Base-by-base conservation (phyloP, 2,888 invertebrate genomes). In the Athalia circularis region DNA sequence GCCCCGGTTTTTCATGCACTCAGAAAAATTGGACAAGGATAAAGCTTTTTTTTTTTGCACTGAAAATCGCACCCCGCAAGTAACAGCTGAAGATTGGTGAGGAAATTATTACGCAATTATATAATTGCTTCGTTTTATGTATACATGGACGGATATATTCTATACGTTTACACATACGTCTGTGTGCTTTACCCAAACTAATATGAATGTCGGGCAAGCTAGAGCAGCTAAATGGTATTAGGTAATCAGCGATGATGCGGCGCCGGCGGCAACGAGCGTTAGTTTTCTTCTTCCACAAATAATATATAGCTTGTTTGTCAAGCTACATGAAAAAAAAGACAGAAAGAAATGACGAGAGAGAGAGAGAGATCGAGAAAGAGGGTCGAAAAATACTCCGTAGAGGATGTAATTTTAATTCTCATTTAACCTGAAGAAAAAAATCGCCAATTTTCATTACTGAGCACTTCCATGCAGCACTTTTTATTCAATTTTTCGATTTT, bases 31-130 rank as follows among this genome's bases (percentile, higher is more conserved):
- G 59, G 59, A 72, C 57, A n/a, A 43, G 64, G 64, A 62, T 7
- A 29, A 47, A 54, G 11, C n/a, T 11, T 52, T 50, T 68, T 50
- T 68, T 29, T 52, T 11, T 15, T 45, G 29, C n/a, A n/a, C 54
- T 50, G 43, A 50, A 48, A 7, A 29, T 29, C 29, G 29, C 29
- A 29, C 29, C 29, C 29, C n/a, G 13, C 48, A 13, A n/a, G 48
- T n/a, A 50, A 50, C 3, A 48, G 15, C 13, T 8, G 15, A 8
- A 48, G 4, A 48, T 43, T 43, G 8, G 29, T 5, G 29, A 11
- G 6, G 43, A 68, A 68, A 68, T 68, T 68, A 68, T 45, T n/a
- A 54, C 54, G 43, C 68, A 68, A 68, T 68, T 68, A 43, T 68
- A 54, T 11, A 43, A 68, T 52, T 54, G 54, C 11, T 68, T 68